Evolutionary conservation across 2,113 vertebrate genomes (phyloP), one percentile per base, ranked within the genome.

Genomic region (Grammomys surdaster): DNA sequence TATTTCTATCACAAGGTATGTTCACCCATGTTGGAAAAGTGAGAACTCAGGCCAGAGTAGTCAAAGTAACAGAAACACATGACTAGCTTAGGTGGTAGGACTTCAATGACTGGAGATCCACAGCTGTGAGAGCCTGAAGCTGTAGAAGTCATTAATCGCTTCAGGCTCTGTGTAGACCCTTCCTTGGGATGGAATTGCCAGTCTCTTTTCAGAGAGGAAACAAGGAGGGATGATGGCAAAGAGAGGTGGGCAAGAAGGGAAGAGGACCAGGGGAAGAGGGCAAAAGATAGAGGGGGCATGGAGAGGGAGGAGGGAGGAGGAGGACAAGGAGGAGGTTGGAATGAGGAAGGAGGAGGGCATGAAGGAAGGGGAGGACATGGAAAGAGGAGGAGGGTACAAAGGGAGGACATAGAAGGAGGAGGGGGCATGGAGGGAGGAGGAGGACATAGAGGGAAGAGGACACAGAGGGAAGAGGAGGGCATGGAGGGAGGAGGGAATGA

Each of bases 1-100:
- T 81, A 43, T 28, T 43, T 0, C 0, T 0, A 3, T 19, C 65
- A 2, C 1, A 0, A 26, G 7, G 5, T 28, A 6, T 67, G 33
- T 20, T 33, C 24, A 16, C 19, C 5, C 0, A 4, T 20, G 1
- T 48, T 24, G 17, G 31, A 78, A 93, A 91, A 11, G 13, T 8
- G 2, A 56, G 17, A 31, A 73, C 26, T 5, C 4, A 26, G 12
- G 7, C 8, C 9, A 1, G 33, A 54, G 63, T 76, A 22, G 82
- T 28, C 75, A 70, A 58, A 48, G 5, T 26, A 17, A 43, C 31
- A 67, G 43, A 36, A 26, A 26, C 7, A 65, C 36, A 60, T 8
- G 22, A 11, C 22, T 58, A n/a, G 70, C 8, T 36, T 81, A 81
- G 58, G 0, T 6, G 5, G 69, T 13, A 51, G 46, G 43, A 51